Evolutionary conservation across 2,888 invertebrate genomes (phyloP), one percentile per base, ranked within the genome.

Genomic region (Alentia gelatinosa): DNA sequence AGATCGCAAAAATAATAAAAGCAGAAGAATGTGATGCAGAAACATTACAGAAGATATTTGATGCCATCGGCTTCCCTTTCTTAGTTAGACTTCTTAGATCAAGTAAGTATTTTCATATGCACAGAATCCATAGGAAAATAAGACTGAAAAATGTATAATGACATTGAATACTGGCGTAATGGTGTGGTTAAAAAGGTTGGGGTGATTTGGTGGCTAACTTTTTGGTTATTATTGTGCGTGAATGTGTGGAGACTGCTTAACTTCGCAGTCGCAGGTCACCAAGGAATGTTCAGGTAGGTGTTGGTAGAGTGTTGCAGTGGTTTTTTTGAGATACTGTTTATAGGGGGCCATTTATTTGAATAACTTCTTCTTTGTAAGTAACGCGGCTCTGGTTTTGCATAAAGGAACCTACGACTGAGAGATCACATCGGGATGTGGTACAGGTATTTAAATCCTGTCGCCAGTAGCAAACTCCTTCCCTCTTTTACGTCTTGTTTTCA

Each of bases 51-150:
- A 91, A 93, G 89, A 91, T 99, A 1, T 98, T 98, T 94, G 98
- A 98, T 96, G 98, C 98, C 0, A 98, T 99, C 94, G 98, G 98
- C 35, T 98, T 98, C 94, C 97, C 97, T 93, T 99, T 98, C 96
- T 96, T 99, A 89, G 97, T 98, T 95, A 97, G 98, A 94, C 96
- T 99, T 89, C 96, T 99, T 40, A 97, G 97, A 75, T 97, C 97
- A 91, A 93, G 94, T 94, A 91, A 92, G 93, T 39, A 26, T n/a
- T 23, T 4, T 30, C 47, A 47, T 19, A 47, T 47, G 7, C 7
- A 12, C 47, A 47, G 7, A 47, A 47, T 12, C 7, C 47, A 7
- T 19, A 7, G 47, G 47, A 12, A 19, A 47, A 7, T 47, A 47
- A 47, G 47, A 47, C 47, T 47, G 7, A 12, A 12, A 12, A 12